phyloP scores from a whole-genome alignment of 2,113 vertebrate species.

The Odobenus rosmarus region DNA sequence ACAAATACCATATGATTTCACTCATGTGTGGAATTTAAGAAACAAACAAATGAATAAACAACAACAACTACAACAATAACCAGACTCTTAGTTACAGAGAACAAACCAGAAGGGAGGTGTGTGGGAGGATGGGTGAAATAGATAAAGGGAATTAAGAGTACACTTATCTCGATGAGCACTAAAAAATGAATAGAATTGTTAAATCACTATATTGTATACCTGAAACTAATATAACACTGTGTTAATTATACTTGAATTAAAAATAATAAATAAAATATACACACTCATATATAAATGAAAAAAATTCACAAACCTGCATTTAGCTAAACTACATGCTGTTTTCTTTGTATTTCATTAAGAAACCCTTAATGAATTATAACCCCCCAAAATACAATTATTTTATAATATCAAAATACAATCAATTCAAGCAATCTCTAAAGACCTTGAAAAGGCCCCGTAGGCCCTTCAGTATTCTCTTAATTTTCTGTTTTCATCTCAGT shows the following conservation, averaged over 20 bases:
- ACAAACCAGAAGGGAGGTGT: not conserved
- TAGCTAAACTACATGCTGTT: not conserved
- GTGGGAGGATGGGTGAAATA: not conserved
- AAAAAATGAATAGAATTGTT: not conserved
- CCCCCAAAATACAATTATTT: not conserved
- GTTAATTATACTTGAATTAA: not conserved
- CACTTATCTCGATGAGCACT: not conserved
- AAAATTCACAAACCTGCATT: not conserved
- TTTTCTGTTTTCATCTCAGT: not conserved
- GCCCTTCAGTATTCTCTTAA: not conserved
- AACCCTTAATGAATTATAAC: not conserved
- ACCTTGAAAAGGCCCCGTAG: not conserved
- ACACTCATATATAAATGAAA: not conserved
- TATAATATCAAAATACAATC: not conserved
- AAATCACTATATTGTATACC: not conserved
- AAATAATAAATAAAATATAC: not conserved
- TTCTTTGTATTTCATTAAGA: not conserved
- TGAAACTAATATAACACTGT: not conserved
- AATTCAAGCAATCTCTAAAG: not conserved
- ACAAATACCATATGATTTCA: not conserved
- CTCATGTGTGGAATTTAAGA: not conserved
- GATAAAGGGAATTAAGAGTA: not conserved
- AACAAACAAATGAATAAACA: not conserved
- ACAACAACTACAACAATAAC: not conserved
- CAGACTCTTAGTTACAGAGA: not conserved